Conservation (phyloP, 2,797 vertebrate species). For the Rhinichthys osculus region DNA sequence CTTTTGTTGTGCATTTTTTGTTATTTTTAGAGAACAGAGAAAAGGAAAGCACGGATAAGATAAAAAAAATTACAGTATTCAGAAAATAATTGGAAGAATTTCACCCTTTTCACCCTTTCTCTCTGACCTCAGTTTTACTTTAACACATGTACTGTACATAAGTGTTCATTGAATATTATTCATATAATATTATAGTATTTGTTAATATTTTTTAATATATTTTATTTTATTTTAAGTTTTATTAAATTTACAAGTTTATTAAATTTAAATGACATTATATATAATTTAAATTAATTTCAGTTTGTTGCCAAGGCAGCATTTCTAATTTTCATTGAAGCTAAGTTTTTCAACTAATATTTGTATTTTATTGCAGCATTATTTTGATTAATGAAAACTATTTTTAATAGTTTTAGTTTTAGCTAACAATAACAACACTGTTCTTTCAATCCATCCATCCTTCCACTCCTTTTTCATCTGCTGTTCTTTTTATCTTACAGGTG, state of each 20-base stretch:
- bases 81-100: too few species aligned
- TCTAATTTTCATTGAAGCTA: neutral
- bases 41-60: neutral
- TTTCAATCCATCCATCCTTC: neutral
- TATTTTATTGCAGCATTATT: neutral
- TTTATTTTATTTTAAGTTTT: neutral
- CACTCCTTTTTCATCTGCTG: neutral
- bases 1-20: neutral
- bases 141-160: neutral
- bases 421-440: too few species aligned
- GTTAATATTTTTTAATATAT: neutral
- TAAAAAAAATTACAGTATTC: neutral
- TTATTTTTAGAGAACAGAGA: neutral
- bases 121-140: neutral
- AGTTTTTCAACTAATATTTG: neutral
- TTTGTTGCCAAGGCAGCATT: neutral
- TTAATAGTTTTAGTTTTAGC: neutral
- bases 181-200: neutral
- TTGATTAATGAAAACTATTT: neutral
- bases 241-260: too few species aligned
- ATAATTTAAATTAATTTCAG: neutral
- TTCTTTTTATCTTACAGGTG: conserved; percentile 78
- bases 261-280: too few species aligned
- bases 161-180: neutral
- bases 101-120: neutral